These are phyloP conservation scores for Microcebus murinus DNA, from an alignment of 2,113 vertebrate genomes.

Conservation along the genomic window DNA sequence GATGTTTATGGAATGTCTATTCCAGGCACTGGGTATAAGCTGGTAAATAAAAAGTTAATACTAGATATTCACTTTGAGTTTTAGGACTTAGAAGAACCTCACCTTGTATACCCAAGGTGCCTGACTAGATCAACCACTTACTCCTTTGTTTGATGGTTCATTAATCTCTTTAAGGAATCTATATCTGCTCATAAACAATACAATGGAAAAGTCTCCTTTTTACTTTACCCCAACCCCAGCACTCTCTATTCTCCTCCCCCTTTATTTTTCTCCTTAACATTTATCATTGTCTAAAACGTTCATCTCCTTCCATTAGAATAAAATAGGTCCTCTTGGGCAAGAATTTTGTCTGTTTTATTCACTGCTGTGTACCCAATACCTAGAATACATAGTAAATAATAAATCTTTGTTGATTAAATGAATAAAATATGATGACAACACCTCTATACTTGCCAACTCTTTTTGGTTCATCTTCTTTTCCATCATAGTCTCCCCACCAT, in stretches of 20 bases:
- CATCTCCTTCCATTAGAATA: not conserved
- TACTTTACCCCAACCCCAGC: not conserved
- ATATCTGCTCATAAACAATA: not conserved
- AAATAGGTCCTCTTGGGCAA: not conserved
- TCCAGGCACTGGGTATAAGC: not conserved
- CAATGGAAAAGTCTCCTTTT: not conserved
- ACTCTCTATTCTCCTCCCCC: not conserved
- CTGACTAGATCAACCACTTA: not conserved
- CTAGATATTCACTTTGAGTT: not conserved
- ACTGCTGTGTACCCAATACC: not conserved
- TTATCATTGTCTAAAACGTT: not conserved
- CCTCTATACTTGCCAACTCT: not conserved
- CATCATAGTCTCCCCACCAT: not conserved
- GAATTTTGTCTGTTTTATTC: not conserved
- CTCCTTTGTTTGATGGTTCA: not conserved
- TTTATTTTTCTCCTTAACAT: slow-evolving; percentile 38
- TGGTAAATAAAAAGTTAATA: not conserved
- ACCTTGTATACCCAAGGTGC: not conserved
- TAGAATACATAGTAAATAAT: not conserved
- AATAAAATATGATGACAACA: not conserved
- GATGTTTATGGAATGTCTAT: not conserved
- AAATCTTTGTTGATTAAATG: slow-evolving; percentile 35
- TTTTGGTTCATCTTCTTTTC: not conserved
- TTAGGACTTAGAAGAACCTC: not conserved
- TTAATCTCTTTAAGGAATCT: not conserved